Evolutionary conservation across 2,888 invertebrate species (phyloP), one percentile per base, ranked within the genome.

Genomic region (Chironomus riparius): DNA sequence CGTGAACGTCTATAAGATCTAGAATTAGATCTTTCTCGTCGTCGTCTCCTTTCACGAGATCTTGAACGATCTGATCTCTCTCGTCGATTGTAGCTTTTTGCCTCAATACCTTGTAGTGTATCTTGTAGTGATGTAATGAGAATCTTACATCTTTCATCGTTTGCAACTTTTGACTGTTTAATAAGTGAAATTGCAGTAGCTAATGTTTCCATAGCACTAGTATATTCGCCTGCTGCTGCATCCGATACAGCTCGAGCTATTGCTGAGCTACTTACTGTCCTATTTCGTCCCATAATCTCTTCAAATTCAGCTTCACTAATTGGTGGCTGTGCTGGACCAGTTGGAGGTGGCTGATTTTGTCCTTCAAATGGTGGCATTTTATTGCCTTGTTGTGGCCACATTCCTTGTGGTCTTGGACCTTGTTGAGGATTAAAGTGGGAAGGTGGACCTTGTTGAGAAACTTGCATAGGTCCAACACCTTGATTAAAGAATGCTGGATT

Each of bases 131-230:
- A 97, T 80, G 95, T 96, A 79, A 99, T 97, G 76, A 99, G 86
- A 80, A 98, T 98, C 86, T 98, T 97, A 87, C 99, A 99, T 62
- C 99, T 89, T 83, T 99, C 99, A 84, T 99, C 98, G 77, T 83
- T 83, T 28, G 83, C 81, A 72, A 88, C 90, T 86, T 96, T 95
- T 76, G 98, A 98, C 87, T 98, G 98, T 83, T 98, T 98, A 79
- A 99, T 99, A 77, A 99, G 87, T 7, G 98, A 97, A 80, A 99
- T 98, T 6, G 99, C 99, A 0, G 99, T 99, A 77, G 98, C 97
- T 78, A 99, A 87, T 3, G 99, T 99, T 86, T 99, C 98, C 78
- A 99, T 97, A 71, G 99, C 99, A 83, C 96, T 96, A 2, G 96
- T 95, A 85, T 95, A 97, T 85, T 99, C 98, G 10, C 98, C 97